A percentile compares a stretch with the other conserved stretches of the same genome.
These are phyloP conservation scores for Pachliopta kotzebuea DNA, from an alignment of 2,888 invertebrate species.

Conservation along the genomic window DNA sequence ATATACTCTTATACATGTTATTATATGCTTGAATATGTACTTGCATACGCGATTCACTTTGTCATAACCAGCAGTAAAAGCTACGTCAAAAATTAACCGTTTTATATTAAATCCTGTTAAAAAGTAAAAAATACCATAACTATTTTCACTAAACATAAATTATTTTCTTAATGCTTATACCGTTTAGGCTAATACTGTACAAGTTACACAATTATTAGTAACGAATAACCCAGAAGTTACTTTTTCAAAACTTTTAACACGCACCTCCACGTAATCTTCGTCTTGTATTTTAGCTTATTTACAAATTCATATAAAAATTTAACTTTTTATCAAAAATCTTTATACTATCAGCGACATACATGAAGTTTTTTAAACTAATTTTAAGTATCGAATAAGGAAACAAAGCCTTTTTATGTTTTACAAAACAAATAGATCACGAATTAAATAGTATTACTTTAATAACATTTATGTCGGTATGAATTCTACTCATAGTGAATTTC, in stretches of 20 bases:
- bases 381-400: slow-evolving; percentile 16
- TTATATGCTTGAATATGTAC: too few species aligned
- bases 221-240: not conserved
- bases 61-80: too few species aligned
- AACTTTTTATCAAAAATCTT: slow-evolving; percentile 2
- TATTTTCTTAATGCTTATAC: not conserved
- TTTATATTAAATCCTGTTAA: too few species aligned
- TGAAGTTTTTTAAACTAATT: slow-evolving; percentile 10
- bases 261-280: not conserved
- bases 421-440: not conserved
- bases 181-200: too few species aligned
- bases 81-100: too few species aligned
- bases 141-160: too few species aligned
- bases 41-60: too few species aligned
- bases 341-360: slow-evolving; percentile 1
- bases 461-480: not conserved
- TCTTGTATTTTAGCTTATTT: slow-evolving; percentile 1
- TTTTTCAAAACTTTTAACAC: not conserved
- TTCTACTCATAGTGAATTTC: not conserved
- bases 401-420: slow-evolving; percentile 22
- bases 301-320: slow-evolving; percentile 10
- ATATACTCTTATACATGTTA: too few species aligned
- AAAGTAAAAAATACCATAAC: too few species aligned
- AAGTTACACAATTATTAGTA: not conserved
- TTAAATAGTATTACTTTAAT: not conserved